A percentile compares a stretch with the other conserved stretches of the same genome.
Conservation (phyloP, 2,888 invertebrate species). For the Plemyria rubiginata region DNA sequence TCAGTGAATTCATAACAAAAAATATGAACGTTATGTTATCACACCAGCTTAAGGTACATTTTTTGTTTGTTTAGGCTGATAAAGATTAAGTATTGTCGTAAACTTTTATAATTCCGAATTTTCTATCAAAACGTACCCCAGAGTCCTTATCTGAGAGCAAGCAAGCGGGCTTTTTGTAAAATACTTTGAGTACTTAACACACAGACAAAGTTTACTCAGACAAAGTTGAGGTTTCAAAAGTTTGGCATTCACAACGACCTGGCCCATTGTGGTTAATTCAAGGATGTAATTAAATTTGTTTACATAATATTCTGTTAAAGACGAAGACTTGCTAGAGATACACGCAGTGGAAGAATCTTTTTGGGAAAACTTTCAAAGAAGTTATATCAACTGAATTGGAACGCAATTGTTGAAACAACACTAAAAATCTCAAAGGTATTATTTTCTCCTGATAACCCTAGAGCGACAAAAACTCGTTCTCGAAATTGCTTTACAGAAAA, state of each 20-base stretch:
- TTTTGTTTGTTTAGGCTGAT: slow-evolving; percentile 2
- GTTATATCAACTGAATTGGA: slow-evolving; percentile 34
- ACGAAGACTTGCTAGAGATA: slow-evolving; percentile 63
- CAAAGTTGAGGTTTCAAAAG: slow-evolving; percentile 74
- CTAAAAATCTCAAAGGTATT: slow-evolving; percentile 29
- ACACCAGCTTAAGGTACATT: background rate
- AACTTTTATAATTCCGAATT: slow-evolving; percentile 25
- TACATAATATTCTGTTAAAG: slow-evolving; percentile 72
- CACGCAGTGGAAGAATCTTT: slow-evolving; percentile 47
- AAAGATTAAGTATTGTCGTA: slow-evolving; percentile 17
- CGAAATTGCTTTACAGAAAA: slow-evolving; percentile 60
- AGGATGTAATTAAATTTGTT: slow-evolving; percentile 81
- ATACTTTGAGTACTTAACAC: slow-evolving; percentile 63
- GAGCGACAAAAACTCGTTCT: slow-evolving; percentile 44
- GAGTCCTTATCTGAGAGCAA: slow-evolving; percentile 58
- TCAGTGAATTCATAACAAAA: background rate
- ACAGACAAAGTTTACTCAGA: slow-evolving; percentile 61
- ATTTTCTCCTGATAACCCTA: slow-evolving; percentile 32
- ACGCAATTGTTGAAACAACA: slow-evolving; percentile 29
- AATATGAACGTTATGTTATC: background rate
- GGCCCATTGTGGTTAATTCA: slow-evolving; percentile 80
- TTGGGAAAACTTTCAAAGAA: slow-evolving; percentile 41
- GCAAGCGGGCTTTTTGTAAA: slow-evolving; percentile 58
- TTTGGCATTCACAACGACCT: slow-evolving; percentile 71
- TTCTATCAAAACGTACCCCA: slow-evolving; percentile 35